Conservation (phyloP, 2,888 invertebrate genomes). For the Yponomeuta plumbellus region DNA sequence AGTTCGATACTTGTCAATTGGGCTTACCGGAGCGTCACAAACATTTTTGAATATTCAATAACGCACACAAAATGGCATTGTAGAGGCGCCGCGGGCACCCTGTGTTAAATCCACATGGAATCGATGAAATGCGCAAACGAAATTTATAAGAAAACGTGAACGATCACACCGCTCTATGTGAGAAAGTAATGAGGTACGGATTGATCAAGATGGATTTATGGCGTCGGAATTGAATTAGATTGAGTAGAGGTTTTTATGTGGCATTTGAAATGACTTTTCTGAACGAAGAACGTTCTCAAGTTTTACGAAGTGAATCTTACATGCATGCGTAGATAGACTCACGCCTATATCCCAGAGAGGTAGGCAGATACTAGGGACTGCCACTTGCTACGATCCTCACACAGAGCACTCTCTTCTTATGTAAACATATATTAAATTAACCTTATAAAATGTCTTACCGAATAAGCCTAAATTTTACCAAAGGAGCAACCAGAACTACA, state of each 20-base stretch:
- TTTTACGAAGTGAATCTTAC: not conserved
- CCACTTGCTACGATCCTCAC: too few species aligned
- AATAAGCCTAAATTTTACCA: too few species aligned
- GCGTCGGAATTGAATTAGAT: conserved; percentile 1
- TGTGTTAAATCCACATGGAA: conserved; percentile 29
- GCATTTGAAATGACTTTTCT: not conserved
- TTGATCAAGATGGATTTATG: conserved; percentile 35
- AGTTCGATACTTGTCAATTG: conserved; percentile 1
- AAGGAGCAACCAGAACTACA: too few species aligned
- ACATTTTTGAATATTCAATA: conserved; percentile 19
- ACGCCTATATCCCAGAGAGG: too few species aligned
- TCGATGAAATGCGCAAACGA: conserved; percentile 49
- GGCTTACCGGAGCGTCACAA: conserved; percentile 12
- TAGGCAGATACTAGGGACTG: too few species aligned
- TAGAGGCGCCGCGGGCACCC: conserved; percentile 23
- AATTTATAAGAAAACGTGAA: conserved; percentile 55
- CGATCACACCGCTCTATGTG: conserved; percentile 41
- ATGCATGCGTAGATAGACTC: too few species aligned
- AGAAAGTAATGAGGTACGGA: conserved; percentile 46
- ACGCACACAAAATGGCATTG: conserved; percentile 22
- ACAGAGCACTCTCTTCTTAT: too few species aligned
- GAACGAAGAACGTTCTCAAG: not conserved
- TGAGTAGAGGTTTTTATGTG: not conserved
- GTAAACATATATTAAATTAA: too few species aligned
- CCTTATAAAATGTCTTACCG: too few species aligned